phyloP scores from a whole-genome alignment of 2,797 vertebrate species.

The Decapterus maruadsi region DNA sequence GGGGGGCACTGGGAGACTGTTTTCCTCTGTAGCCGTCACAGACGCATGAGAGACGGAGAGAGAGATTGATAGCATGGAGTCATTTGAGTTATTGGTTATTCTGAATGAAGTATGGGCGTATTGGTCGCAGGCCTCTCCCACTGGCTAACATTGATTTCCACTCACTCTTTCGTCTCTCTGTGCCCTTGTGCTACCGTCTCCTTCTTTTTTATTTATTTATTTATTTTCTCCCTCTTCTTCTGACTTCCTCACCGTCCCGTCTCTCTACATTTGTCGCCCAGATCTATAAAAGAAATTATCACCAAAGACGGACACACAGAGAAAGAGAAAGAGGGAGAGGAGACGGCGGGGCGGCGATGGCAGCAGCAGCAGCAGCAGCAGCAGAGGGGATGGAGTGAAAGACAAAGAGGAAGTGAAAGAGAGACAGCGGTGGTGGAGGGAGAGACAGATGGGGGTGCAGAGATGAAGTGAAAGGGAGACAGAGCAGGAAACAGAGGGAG shows the following conservation, averaged over 20 bases:
- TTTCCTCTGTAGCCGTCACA: constrained; percentile 58
- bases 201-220: constrained; percentile 13
- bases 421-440: constrained; percentile 52
- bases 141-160: constrained; percentile 84
- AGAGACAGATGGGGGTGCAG: constrained; percentile 59
- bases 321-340: not conserved
- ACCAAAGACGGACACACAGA: constrained; percentile 3
- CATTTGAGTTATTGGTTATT: constrained; percentile 83
- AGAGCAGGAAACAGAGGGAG: constrained; percentile 76
- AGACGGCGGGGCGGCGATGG: not conserved
- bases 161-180: constrained; percentile 68
- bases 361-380: not conserved
- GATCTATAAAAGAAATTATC: constrained; percentile 58
- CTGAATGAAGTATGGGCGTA: constrained; percentile 83
- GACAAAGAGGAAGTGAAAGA: constrained; percentile 76
- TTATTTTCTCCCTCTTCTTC: not conserved
- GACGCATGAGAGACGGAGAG: constrained; percentile 61
- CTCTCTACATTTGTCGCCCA: constrained; percentile 26
- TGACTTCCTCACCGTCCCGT: constrained; percentile 48
- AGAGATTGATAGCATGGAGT: constrained; percentile 82
- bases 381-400: constrained; percentile 60
- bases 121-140: constrained; percentile 70
- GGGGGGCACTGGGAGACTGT: constrained; percentile 27
- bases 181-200: constrained; percentile 75
- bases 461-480: constrained; percentile 65